Evolutionary conservation across 1,140 invertebrate species (phyloP).

Genomic region (Arion vulgaris): DNA sequence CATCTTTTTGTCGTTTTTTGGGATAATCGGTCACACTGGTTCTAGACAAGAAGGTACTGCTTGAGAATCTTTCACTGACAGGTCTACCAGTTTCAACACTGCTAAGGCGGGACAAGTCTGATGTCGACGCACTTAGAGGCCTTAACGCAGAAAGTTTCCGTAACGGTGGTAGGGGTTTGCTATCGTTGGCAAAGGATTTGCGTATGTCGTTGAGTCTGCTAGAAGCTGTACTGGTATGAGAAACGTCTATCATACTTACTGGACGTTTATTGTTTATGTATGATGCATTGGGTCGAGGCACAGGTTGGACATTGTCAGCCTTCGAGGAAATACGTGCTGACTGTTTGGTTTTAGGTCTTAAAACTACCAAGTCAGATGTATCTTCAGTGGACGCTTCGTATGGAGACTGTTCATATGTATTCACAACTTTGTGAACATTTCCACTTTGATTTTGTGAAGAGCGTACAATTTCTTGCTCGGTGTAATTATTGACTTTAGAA

Average conservation of each 20-base stretch:
- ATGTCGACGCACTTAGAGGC: neutral
- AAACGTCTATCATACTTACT: neutral
- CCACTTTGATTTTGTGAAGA: no score
- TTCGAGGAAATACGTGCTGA: no score
- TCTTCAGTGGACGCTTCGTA: no score
- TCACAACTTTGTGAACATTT: no score
- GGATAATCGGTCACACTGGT: constrained; percentile 34
- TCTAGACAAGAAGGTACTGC: neutral
- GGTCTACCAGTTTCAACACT: neutral
- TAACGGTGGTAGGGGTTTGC: neutral
- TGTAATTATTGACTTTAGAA: no score
- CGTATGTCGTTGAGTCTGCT: neutral
- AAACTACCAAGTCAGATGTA: no score
- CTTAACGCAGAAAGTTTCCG: neutral
- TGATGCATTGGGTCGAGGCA: no score
- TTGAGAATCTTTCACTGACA: neutral
- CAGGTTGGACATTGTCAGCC: no score
- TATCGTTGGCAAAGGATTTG: neutral
- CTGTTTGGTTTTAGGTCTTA: no score
- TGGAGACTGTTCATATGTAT: no score
- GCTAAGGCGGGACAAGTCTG: neutral
- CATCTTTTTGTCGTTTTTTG: constrained; percentile 49
- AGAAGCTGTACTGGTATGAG: neutral
- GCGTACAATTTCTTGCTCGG: no score
- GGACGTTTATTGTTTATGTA: neutral